phyloP scores from a whole-genome alignment of 2,888 invertebrate genomes.

The Noctua pronuba region DNA sequence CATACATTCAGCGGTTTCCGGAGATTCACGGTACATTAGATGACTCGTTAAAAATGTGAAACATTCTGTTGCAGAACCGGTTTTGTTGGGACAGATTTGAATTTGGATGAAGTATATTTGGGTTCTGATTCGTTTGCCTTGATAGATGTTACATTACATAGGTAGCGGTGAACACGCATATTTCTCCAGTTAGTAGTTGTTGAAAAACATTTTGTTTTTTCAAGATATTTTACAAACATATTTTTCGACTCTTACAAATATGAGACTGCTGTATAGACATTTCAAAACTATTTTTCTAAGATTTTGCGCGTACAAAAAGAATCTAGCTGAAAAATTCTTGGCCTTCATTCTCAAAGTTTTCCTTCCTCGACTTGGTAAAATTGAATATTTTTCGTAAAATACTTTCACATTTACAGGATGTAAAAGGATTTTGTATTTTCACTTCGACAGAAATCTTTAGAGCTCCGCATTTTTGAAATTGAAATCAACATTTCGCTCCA shows the following conservation, averaged over 20 bases:
- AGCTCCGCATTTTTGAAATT: not conserved
- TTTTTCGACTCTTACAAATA: not conserved
- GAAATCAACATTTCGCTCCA: conserved; percentile 12
- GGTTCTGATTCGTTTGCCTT: not conserved
- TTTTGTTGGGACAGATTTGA: conserved; percentile 15
- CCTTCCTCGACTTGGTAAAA: not conserved
- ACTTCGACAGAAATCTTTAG: not conserved
- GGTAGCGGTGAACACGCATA: not conserved
- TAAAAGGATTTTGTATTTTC: not conserved
- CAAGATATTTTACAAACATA: no score
- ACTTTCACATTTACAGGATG: not conserved
- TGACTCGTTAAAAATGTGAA: conserved; percentile 30
- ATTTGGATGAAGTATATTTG: not conserved
- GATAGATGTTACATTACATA: not conserved
- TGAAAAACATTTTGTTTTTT: not conserved
- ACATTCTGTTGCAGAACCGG: conserved; percentile 7
- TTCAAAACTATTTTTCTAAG: no score
- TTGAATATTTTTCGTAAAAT: not conserved
- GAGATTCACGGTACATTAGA: conserved; percentile 38
- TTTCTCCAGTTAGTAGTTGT: not conserved
- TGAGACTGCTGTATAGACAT: no score
- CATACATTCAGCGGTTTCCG: conserved; percentile 25
- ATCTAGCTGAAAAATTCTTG: not conserved
- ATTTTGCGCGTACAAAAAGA: not conserved
- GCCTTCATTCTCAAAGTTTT: not conserved